Conservation (phyloP, 2,113 vertebrate species). For the Bufo bufo region DNA sequence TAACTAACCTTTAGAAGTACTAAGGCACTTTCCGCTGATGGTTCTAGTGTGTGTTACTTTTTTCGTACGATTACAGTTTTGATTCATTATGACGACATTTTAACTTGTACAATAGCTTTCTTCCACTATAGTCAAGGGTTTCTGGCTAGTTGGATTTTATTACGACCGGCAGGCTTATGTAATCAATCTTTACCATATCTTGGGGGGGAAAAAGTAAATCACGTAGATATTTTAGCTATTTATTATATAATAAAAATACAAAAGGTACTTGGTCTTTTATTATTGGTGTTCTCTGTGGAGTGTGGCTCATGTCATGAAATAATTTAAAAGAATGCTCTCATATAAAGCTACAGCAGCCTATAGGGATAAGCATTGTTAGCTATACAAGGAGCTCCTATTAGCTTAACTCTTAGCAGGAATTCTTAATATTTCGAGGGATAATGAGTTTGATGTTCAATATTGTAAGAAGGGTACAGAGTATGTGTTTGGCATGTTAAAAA, state of each 20-base stretch:
- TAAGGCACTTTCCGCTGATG: background rate
- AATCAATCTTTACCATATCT: slow-evolving; percentile 42
- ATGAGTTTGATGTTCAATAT: background rate
- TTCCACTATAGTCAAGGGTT: background rate
- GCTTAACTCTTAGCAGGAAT: slow-evolving; percentile 35
- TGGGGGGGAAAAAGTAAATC: slow-evolving; percentile 39
- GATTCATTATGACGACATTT: slow-evolving; percentile 19
- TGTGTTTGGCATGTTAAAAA: background rate
- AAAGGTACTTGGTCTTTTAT: slow-evolving; percentile 41
- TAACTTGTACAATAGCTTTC: background rate
- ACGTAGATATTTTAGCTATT: slow-evolving; percentile 51
- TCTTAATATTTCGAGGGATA: slow-evolving; percentile 1
- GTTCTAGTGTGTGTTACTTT: background rate
- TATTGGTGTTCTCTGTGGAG: slow-evolving; percentile 31
- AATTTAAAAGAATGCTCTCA: slow-evolving; percentile 46
- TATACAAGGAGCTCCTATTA: slow-evolving; percentile 21
- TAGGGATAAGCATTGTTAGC: slow-evolving; percentile 30
- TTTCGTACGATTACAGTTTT: background rate
- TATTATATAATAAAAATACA: slow-evolving; percentile 42
- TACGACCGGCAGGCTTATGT: slow-evolving; percentile 26
- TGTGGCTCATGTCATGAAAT: slow-evolving; percentile 39
- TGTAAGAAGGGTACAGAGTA: background rate
- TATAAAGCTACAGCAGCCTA: slow-evolving; percentile 23
- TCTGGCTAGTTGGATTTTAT: slow-evolving; percentile 6
- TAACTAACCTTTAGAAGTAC: no score